phyloP scores from a whole-genome alignment of 1,140 invertebrate genomes.

The Drosophila murphyi region DNA sequence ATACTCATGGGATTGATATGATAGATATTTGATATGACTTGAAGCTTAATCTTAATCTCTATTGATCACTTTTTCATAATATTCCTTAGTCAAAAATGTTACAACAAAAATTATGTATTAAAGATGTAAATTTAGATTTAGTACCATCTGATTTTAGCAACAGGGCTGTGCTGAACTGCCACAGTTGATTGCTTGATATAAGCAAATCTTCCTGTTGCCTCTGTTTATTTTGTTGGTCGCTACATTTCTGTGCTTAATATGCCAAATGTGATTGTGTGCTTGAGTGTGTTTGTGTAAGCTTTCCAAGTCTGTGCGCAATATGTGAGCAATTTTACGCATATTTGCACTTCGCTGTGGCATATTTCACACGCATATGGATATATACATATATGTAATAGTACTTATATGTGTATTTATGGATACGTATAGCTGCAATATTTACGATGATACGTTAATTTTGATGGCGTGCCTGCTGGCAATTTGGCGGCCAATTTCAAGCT shows the following conservation, averaged over 20 bases:
- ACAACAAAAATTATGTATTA: too few species aligned
- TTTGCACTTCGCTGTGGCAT: slow-evolving; percentile 69
- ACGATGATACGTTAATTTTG: slow-evolving; percentile 76
- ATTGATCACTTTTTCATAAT: too few species aligned
- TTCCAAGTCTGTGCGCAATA: slow-evolving; percentile 22
- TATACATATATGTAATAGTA: slow-evolving; percentile 26
- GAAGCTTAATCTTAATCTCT: too few species aligned
- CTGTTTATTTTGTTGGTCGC: slow-evolving; percentile 24
- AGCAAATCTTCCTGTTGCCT: not conserved
- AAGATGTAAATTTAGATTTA: too few species aligned
- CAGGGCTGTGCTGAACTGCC: not conserved
- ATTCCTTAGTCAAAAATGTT: too few species aligned
- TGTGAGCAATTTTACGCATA: slow-evolving; percentile 76
- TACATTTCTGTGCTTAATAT: slow-evolving; percentile 47
- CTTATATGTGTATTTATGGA: slow-evolving; percentile 11
- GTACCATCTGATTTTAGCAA: not conserved
- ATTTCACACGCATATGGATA: slow-evolving; percentile 21
- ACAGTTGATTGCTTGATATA: not conserved
- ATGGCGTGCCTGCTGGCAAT: slow-evolving; percentile 64
- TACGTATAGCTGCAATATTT: slow-evolving; percentile 54
- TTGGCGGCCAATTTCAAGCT: slow-evolving; percentile 25
- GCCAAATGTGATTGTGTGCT: slow-evolving; percentile 29
- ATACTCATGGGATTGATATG: not conserved
- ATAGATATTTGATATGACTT: too few species aligned
- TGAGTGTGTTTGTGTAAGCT: slow-evolving; percentile 34